Base-by-base conservation (phyloP, 2,888 invertebrate species). In the Philopedon plagiatum region DNA sequence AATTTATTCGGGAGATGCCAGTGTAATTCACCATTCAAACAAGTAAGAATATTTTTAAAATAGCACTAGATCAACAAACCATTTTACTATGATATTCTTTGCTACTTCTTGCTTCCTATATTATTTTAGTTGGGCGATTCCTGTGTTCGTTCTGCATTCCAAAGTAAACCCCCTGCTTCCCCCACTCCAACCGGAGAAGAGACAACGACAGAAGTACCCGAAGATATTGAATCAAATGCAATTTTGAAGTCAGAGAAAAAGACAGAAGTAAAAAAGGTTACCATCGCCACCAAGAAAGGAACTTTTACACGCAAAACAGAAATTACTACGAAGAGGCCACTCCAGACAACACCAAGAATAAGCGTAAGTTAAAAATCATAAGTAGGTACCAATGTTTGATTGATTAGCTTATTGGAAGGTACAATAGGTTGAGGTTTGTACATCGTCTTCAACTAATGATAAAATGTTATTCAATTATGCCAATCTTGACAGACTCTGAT, bases 1-100 rank as follows among this genome's bases (percentile, higher is more conserved):
- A 94, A 95, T 84, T 89, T 96, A 9, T 95, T 96, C 82, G 96
- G 96, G 56, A 90, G 94, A 81, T 97, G 96, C 81, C 91, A 93
- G 73, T 96, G 96, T 83, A 91, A 92, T 78, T 85, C 90, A 8
- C 90, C 90, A 41, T 89, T 89, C 77, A 88, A 88, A 73, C 91
- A 91, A 86, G 75, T 74, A 70, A 54, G 37, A n/a, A 9, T 32
- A 32, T 32, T 32, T 3, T 32, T 7, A 1, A 9, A 1, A 5
- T 32, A 5, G 11, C 5, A 32, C 32, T 32, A n/a, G n/a, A n/a
- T n/a, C n/a, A n/a, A n/a, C n/a, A 23, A 13, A 0, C 26, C 11
- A 9, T 8, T 8, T 51, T 63, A n/a, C n/a, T n/a, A n/a, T n/a
- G n/a, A n/a, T n/a, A n/a, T n/a, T n/a, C n/a, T n/a, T n/a, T n/a